Evolutionary conservation across 2,797 vertebrate species (phyloP).

Genomic region (Crenuchus spilurus): DNA sequence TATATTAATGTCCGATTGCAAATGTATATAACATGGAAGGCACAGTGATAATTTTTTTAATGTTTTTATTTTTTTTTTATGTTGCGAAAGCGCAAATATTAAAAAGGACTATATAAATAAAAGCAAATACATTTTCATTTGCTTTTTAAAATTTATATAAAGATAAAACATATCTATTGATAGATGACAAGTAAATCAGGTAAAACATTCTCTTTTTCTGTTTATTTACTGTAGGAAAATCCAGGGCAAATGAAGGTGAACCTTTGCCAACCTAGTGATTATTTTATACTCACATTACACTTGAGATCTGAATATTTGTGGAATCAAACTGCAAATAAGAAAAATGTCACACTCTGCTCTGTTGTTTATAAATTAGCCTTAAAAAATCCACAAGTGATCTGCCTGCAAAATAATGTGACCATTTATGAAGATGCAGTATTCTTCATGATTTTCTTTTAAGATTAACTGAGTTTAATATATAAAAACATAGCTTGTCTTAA

Average conservation of each 20-base stretch:
- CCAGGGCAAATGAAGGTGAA: background rate
- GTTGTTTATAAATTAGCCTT: background rate
- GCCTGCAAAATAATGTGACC: background rate
- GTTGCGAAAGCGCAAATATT: too few relatives aligned
- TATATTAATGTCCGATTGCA: background rate
- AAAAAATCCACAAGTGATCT: background rate
- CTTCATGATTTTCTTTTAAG: background rate
- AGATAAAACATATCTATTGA: too few relatives aligned
- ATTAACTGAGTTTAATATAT: background rate
- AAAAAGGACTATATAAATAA: too few relatives aligned
- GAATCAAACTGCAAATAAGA: background rate
- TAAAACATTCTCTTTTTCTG: too few relatives aligned
- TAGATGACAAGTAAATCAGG: too few relatives aligned
- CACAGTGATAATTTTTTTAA: too few relatives aligned
- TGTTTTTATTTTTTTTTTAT: too few relatives aligned
- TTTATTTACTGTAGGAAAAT: too few relatives aligned
- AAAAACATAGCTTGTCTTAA: background rate
- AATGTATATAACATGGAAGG: background rate
- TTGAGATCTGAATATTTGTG: background rate
- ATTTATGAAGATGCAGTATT: background rate
- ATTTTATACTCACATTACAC: background rate
- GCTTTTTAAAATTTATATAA: too few relatives aligned
- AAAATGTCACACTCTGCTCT: background rate
- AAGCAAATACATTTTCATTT: too few relatives aligned
- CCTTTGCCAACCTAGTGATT: too few relatives aligned